Conservation (phyloP, 2,888 invertebrate genomes). For the Nebria salina region DNA sequence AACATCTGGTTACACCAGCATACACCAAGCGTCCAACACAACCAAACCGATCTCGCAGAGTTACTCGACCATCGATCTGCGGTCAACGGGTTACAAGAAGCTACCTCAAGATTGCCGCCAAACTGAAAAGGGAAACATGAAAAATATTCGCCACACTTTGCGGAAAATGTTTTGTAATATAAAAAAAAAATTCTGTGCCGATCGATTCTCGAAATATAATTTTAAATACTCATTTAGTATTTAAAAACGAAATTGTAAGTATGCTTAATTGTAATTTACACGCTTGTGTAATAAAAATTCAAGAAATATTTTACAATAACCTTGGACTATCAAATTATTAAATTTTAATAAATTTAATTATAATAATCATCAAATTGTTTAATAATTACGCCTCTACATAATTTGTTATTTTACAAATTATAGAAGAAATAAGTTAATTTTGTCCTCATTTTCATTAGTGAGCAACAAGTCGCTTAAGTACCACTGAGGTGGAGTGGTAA, state of each 20-base stretch:
- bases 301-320: background rate
- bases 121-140: constrained; percentile 6
- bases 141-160: constrained; percentile 17
- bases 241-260: background rate
- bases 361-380: no score
- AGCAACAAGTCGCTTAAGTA: no score
- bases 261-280: background rate
- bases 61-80: background rate
- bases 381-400: no score
- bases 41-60: background rate
- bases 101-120: background rate
- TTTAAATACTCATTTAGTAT: background rate
- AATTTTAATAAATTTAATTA: no score
- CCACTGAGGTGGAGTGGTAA: no score
- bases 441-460: no score
- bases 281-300: background rate
- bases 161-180: constrained; percentile 10
- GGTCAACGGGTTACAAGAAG: background rate
- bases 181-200: constrained; percentile 23
- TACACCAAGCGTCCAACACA: background rate
- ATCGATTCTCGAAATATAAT: background rate
- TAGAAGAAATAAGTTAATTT: no score
- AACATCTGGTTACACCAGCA: background rate
- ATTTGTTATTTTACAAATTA: no score
- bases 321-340: no score